Evolutionary conservation across 53 echinoderm and acorn worm species (phyloP), one percentile per base, ranked within the genome.

Genomic region (Arbacia lixula): DNA sequence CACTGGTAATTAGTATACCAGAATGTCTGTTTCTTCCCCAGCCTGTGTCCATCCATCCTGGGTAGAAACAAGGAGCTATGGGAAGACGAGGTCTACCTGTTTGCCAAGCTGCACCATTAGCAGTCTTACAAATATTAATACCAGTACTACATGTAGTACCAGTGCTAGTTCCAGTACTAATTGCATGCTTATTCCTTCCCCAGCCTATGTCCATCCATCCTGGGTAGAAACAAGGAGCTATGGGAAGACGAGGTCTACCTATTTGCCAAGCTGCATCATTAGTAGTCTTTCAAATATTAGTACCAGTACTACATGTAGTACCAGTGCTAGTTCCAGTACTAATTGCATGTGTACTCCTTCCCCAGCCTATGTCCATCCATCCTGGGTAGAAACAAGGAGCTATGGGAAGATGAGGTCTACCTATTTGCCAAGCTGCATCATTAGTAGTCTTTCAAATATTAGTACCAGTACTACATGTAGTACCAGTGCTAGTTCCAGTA

Each of bases 51-150:
- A 3, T 43, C 79, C 10, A 90, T 99, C 27, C 79, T 99, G 12
- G 94, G 99, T 19, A 99, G 87, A 72, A 85, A 95, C 72, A 91
- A 84, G 43, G 89, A 80, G 12, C 66, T 99, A 3, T 99, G 99
- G 99, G 99, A 99, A 49, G 71, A 95, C 33, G 90, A 95, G 49
- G 94, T 99, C 6, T 99, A 84, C 56, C 86, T 82, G 54, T 99
- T 99, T 92, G 99, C 99, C 54, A 84, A 95, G 82, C 86, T 99
- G 6, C 88, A 92, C 37, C n/a, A n/a, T n/a, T n/a, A n/a, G n/a
- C n/a, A n/a, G n/a, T n/a, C n/a, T n/a, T 34, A 27, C 32, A 9
- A 6, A 75, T 21, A 38, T 53, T 32, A 27, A 68, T 12, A 68
- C 12, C 4, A 25, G 33, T 9, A 40, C 1, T 52, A 5, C 4